Percentiles rank a stretch among this genome's conserved stretches.
These are phyloP conservation scores for Myiozetetes cayanensis DNA, from an alignment of 2,113 vertebrate genomes.

Conservation along the genomic window DNA sequence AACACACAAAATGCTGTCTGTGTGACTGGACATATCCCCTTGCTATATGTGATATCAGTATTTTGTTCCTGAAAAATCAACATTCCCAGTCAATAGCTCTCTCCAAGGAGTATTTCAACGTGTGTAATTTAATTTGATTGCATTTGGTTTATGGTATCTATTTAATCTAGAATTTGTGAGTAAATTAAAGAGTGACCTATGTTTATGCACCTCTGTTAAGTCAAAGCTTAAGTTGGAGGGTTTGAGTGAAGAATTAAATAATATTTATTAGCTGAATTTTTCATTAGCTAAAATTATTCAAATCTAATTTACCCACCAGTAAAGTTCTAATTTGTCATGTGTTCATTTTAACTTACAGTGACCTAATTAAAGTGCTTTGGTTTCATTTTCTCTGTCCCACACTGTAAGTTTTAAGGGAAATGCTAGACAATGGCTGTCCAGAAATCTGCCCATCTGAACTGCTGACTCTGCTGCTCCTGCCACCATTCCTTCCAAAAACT, in stretches of 20 bases:
- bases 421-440: not conserved
- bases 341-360: not conserved
- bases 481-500: fast-evolving
- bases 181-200: not conserved
- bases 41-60: not conserved
- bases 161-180: not conserved
- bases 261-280: not conserved
- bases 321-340: not conserved
- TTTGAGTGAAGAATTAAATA: not conserved
- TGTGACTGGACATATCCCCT: not conserved
- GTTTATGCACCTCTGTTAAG: not conserved
- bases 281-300: not conserved
- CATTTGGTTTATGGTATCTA: not conserved
- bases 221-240: not conserved
- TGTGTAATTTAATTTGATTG: not conserved
- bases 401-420: not conserved
- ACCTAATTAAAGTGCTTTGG: not conserved
- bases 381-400: not conserved
- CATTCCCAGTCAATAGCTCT: not conserved
- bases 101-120: not conserved
- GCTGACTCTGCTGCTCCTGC: not conserved
- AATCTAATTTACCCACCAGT: not conserved
- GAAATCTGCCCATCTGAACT: not conserved
- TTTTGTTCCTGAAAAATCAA: not conserved
- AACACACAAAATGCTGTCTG: not conserved